A percentile compares a stretch with the other conserved stretches of the same genome.
Conservation (phyloP, 2,113 vertebrate species). For the Atherinomorus stipes region DNA sequence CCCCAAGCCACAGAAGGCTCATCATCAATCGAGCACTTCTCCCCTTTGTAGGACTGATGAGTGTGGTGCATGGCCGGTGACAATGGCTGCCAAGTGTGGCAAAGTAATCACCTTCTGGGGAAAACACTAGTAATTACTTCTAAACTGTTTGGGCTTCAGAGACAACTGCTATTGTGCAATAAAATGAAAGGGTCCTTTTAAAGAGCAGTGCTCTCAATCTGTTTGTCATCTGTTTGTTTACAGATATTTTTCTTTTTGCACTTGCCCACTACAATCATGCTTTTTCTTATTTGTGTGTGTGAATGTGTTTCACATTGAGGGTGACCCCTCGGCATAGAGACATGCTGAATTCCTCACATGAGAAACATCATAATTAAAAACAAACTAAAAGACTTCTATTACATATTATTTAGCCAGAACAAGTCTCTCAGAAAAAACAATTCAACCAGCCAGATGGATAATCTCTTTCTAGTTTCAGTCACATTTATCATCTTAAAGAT, state of each 20-base stretch:
- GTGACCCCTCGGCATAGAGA: background rate
- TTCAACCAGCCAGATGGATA: background rate
- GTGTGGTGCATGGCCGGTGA: constrained; percentile 78
- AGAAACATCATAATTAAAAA: background rate
- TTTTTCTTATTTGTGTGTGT: constrained; percentile 23
- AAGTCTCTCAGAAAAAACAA: constrained; percentile 8
- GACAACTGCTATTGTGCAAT: constrained; percentile 82
- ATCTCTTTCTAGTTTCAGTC: constrained; percentile 21
- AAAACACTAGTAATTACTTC: constrained; percentile 87
- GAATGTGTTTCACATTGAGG: constrained; percentile 15
- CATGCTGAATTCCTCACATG: background rate
- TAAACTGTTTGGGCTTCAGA: constrained; percentile 85
- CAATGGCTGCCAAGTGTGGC: constrained; percentile 83
- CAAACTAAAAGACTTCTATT: background rate
- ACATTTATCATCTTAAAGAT: constrained; percentile 3
- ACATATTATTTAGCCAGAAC: background rate
- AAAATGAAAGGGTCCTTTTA: constrained; percentile 75
- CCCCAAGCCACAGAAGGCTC: constrained; percentile 78
- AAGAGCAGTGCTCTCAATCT: constrained; percentile 62
- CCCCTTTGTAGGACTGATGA: constrained; percentile 81
- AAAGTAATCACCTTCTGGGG: constrained; percentile 84
- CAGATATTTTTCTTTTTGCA: constrained; percentile 53
- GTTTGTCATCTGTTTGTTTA: constrained; percentile 78
- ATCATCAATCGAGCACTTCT: constrained; percentile 84
- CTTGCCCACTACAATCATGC: constrained; percentile 34